These are phyloP conservation scores for Teleopsis dalmanni DNA, from an alignment of 1,140 invertebrate species.

Conservation along the genomic window DNA sequence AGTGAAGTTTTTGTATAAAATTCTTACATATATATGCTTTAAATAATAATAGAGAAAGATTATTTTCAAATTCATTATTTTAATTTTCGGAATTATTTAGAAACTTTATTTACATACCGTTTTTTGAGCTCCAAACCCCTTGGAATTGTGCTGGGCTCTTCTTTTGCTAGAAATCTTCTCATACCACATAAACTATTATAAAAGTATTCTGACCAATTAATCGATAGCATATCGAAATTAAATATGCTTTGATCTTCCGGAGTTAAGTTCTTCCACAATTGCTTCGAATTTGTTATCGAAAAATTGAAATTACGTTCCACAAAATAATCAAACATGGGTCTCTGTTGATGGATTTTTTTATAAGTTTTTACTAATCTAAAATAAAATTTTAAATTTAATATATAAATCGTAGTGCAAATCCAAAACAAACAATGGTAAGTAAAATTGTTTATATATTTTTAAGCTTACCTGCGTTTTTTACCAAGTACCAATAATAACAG, in stretches of 20 bases:
- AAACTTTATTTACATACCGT: conserved; percentile 10
- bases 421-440: neutral
- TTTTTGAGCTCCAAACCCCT: conserved; percentile 2
- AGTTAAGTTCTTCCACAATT: conserved; percentile 52
- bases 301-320: conserved; percentile 58
- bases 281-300: conserved; percentile 53
- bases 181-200: conserved; percentile 54
- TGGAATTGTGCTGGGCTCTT: conserved; percentile 55
- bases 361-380: conserved; percentile 61
- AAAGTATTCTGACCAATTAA: conserved; percentile 59
- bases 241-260: conserved; percentile 56
- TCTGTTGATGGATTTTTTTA: conserved; percentile 59
- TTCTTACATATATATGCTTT: too few relatives aligned
- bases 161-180: conserved; percentile 59
- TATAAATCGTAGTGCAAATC: conserved; percentile 3
- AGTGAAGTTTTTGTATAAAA: neutral
- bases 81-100: too few relatives aligned
- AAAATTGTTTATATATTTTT: neutral
- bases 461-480: conserved; percentile 47
- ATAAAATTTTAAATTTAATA: neutral
- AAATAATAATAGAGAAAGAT: too few relatives aligned
- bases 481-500: conserved; percentile 44
- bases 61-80: too few relatives aligned
- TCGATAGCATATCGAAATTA: conserved; percentile 55
- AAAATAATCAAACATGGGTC: conserved; percentile 58